Base-by-base conservation (phyloP, 35 echinoderm and acorn worm species). In the Ptychodera flava region DNA sequence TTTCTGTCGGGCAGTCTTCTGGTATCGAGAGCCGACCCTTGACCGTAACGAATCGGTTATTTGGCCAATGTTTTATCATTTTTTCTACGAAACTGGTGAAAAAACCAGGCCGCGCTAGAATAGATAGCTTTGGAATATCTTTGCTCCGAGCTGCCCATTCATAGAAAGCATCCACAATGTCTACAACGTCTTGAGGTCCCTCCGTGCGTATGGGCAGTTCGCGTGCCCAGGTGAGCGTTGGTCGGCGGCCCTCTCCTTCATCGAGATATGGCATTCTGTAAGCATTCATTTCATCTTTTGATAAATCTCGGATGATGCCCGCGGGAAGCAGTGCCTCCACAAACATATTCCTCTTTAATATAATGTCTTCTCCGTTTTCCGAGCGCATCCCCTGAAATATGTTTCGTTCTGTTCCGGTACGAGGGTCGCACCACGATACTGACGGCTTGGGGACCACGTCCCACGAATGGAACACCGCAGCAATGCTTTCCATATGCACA, bases 331-430 rank as follows among this genome's bases (percentile, higher is more conserved):
- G 86, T 6, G 77, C 77, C 37, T 93, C 92, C 1, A 97, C 92
- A 75, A 97, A 97, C 52, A 93, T 32, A 86, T 97, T 97, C 10
- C 93, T 97, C 84, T 93, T 77, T 34, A 97, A 38, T 15, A 97
- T 84, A 85, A 97, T 91, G 29, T 89, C 92, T 16, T 93, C 92
- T 15, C 95, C 95, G 83, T 53, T 83, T 16, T 91, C 89, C 2
- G 92, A 93, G 28, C 95, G 95, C 28, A 97, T 76, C 38, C 76
- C 78, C 31, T 89, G 78, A 78, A 97, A 97, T 30, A 93, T 35
- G 35, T 91, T 32, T 34, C 37, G 77, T 6, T 89, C 85, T 1
- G 88, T 77, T n/a, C n/a, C n/a, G n/a, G n/a, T n/a, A n/a, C n/a
- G n/a, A n/a, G n/a, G n/a, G n/a, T n/a, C n/a, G n/a, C n/a, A n/a